Evolutionary conservation across 1,140 invertebrate species (phyloP), one percentile per base, ranked within the genome.

Genomic region (Antheraea mylitta): DNA sequence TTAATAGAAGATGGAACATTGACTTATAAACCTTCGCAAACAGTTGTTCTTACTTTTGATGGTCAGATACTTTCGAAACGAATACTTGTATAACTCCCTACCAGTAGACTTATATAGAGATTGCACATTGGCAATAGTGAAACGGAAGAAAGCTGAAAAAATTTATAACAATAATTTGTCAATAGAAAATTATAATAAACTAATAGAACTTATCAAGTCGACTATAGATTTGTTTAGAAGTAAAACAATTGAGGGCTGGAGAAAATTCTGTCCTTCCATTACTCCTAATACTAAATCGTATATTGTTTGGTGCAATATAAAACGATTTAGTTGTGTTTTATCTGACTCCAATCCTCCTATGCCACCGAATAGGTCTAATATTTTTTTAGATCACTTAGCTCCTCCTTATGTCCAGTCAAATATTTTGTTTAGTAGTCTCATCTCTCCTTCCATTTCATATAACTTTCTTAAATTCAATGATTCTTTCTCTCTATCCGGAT

Each of bases 121-220:
- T 18, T 76, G 72, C 71, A 61, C 68, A 6, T 45, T 58, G 10
- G 70, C 72, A 9, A 68, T 78, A n/a, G 64, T 38, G n/a, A 58
- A 69, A 67, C 61, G 76, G 58, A 76, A 75, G 66, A 10, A 58
- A 22, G 70, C 70, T 48, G 75, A 71, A 70, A 77, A 62, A 71
- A 22, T 16, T 42, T 70, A 72, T 70, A 22, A 18, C 58, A n/a
- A 61, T 61, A 22, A 61, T 30, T 30, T 61, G 59, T 61, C 59
- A 22, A 18, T 13, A 61, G 59, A 61, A 19, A 61, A 61, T 22
- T 61, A 22, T 61, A 11, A 18, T 19, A 19, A 13, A 22, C 9
- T 61, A 19, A 22, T 61, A 72, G 48, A 77, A 75, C 48, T 77
- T 59, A 61, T 61, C 30, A 13, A 18, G 18, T 11, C 18, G 11